These are phyloP conservation scores for Hapalemur alaotrensis DNA, from an alignment of 2,797 vertebrate genomes.

Conservation along the genomic window DNA sequence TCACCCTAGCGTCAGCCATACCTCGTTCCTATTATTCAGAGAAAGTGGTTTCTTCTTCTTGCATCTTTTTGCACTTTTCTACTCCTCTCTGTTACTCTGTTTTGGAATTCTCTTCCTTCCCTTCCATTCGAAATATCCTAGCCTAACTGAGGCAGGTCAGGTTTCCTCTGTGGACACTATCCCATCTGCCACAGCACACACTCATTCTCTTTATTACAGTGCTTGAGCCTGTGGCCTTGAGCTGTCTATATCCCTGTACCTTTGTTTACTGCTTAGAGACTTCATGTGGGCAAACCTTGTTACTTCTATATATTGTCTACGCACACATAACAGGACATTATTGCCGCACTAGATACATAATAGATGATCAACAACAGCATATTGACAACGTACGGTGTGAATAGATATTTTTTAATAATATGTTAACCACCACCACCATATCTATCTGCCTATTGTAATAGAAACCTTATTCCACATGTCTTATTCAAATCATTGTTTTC, in stretches of 20 bases:
- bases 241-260: not conserved
- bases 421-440: not conserved
- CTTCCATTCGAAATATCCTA: not conserved
- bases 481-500: not conserved
- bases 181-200: accelerated
- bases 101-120: not conserved
- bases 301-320: not conserved
- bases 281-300: not conserved
- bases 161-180: not conserved
- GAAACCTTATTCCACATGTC: not conserved
- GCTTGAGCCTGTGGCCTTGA: too few relatives aligned
- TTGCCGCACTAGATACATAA: not conserved
- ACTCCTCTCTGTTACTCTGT: not conserved
- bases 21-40: not conserved
- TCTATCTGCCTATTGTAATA: not conserved
- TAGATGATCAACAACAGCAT: not conserved
- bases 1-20: not conserved
- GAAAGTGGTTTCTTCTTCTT: not conserved
- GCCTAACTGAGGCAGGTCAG: not conserved
- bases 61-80: not conserved
- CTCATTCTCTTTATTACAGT: not conserved
- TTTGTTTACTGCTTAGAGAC: not conserved
- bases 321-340: not conserved
- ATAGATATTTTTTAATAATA: not conserved
- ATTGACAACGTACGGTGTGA: not conserved